Conservation (phyloP, 2,888 invertebrate species). For the Trachelus tabidus region DNA sequence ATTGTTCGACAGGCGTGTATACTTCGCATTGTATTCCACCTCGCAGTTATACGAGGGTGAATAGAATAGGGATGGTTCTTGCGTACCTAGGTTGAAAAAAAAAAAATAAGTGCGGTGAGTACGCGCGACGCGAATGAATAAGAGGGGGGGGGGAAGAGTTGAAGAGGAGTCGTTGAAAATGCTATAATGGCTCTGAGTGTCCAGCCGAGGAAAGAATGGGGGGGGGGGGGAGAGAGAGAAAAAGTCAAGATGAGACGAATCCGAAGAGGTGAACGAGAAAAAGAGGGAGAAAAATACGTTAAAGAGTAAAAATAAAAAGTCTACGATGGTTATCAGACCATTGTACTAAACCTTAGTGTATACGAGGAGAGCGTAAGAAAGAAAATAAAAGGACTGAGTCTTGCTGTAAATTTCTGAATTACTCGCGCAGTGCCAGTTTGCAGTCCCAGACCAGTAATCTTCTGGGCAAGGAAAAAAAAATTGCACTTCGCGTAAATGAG, state of each 20-base stretch:
- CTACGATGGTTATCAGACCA: not conserved
- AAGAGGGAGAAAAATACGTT: not conserved
- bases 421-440: not conserved
- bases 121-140: not conserved
- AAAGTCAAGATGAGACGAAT: conserved; percentile 10
- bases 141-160: not conserved
- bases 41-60: not conserved
- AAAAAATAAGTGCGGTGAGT: not conserved
- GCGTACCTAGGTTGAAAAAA: not conserved
- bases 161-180: not conserved
- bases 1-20: not conserved
- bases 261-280: conserved; percentile 1
- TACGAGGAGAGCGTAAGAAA: conserved; percentile 1
- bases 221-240: not conserved
- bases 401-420: not conserved
- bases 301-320: not conserved
- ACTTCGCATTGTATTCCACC: not conserved
- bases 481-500: not conserved
- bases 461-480: not conserved
- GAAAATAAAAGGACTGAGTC: not conserved
- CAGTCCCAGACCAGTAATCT: not conserved
- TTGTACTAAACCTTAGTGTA: not conserved
- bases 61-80: not conserved
- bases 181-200: not conserved
- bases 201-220: not conserved